Conservation (phyloP, 2,113 vertebrate genomes). For the Aegithalos caudatus region DNA sequence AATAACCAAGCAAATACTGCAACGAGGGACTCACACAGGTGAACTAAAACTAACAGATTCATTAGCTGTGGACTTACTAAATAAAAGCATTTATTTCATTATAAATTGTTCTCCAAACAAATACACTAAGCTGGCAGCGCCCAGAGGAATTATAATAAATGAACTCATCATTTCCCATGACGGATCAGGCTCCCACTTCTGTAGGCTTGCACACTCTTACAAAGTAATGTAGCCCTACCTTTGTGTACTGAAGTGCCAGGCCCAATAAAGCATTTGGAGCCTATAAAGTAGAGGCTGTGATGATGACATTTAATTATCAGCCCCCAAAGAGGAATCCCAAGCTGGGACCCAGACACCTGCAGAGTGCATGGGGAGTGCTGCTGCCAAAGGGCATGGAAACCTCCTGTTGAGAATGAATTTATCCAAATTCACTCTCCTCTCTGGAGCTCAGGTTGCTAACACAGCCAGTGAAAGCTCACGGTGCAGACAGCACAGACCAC, state of each 20-base stretch:
- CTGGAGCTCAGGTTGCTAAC: background rate
- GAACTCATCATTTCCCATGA: background rate
- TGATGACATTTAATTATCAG: background rate
- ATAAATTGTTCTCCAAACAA: background rate
- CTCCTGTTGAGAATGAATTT: background rate
- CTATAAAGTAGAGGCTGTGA: background rate
- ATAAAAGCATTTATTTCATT: background rate
- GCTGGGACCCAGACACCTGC: background rate
- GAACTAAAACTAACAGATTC: background rate
- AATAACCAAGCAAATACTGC: background rate
- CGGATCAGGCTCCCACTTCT: fast-evolving
- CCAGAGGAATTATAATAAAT: background rate
- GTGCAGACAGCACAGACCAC: background rate
- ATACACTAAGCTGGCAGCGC: background rate
- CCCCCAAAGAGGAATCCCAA: background rate
- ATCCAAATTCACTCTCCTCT: background rate
- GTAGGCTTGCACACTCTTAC: background rate
- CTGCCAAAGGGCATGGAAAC: background rate
- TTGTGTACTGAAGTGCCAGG: background rate
- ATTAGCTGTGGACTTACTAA: background rate
- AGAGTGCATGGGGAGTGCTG: fast-evolving
- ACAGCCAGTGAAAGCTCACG: background rate
- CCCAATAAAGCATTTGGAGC: background rate
- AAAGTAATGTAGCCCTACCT: fast-evolving
- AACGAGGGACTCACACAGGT: background rate